phyloP scores from a whole-genome alignment of 2,797 vertebrate species.

The Clarias platycephalus region DNA sequence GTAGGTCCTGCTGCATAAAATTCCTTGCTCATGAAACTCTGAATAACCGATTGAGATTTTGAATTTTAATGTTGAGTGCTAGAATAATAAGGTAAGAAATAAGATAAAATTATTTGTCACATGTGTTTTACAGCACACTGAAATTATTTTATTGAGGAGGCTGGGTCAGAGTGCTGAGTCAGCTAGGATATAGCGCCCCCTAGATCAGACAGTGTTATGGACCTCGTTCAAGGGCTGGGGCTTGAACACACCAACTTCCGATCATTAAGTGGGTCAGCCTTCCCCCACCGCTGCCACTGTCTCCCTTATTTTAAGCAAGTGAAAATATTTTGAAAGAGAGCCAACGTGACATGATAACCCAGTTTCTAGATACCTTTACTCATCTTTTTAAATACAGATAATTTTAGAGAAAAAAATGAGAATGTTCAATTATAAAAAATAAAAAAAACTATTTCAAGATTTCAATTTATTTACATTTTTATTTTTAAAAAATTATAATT shows the following conservation, averaged over 20 bases:
- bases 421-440: not conserved
- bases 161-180: too few species aligned
- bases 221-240: too few species aligned
- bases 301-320: not conserved
- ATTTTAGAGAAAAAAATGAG: not conserved
- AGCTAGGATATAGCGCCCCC: too few species aligned
- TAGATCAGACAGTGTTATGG: too few species aligned
- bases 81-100: too few species aligned
- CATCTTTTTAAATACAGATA: not conserved
- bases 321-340: not conserved
- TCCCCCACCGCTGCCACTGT: too few species aligned
- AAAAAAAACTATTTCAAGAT: not conserved
- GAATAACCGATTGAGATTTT: not conserved
- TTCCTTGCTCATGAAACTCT: not conserved
- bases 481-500: not conserved
- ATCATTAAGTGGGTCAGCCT: too few species aligned
- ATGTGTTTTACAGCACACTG: too few species aligned
- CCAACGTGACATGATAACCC: not conserved
- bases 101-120: too few species aligned
- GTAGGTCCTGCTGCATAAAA: not conserved
- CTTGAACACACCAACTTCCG: too few species aligned
- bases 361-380: not conserved
- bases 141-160: too few species aligned
- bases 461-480: not conserved
- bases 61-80: too few species aligned